Base-by-base conservation (phyloP, 1,140 invertebrate species). In the Delia radicum region DNA sequence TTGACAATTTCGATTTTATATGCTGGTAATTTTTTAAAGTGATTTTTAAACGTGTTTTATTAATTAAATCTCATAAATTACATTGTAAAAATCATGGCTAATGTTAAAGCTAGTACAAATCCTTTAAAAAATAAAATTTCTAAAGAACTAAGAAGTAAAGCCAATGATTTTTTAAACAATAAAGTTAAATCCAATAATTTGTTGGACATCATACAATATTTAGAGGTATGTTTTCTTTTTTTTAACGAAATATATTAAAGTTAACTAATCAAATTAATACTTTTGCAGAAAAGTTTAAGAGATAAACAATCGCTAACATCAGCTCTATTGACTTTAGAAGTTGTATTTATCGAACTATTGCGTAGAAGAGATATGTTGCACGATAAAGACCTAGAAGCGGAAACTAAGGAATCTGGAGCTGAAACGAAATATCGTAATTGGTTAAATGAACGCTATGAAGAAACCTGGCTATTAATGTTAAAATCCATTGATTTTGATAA, bases 341-440 rank as follows among this genome's bases (percentile, higher is more conserved):
- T 91, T 27, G 90, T 93, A 78, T 94, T 93, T 79, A 88, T 87
- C 8, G 91, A 91, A 79, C 79, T 93, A 42, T 79, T 94, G 1
- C 91, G 89, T 80, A 87, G 91, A n/a, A 86, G 90, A 24, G 88
- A 90, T 42, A 88, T 92, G 87, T 87, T 88, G 74, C n/a, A 55
- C 5, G 48, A 55, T 1, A 55, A 55, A 55, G 48, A 55, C 7
- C 8, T 8, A 18, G 82, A 89, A 46, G 78, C 78, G 87, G 90
- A 89, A 75, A 84, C 8, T 21, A 63, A 63, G 7, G 15, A 15
- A 0, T 37, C 87, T 48, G 89, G 87, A 29, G 83, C 89, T 15
- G 91, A 92, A 84, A 85, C 87, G 42, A 88, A 90, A 79, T 91
- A 91, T 77, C 87, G 86, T 74, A 86, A 87, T 79, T 92, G 91